Evolutionary conservation across 2,113 vertebrate species (phyloP), one percentile per base, ranked within the genome.

Genomic region (Apteryx mantelli): DNA sequence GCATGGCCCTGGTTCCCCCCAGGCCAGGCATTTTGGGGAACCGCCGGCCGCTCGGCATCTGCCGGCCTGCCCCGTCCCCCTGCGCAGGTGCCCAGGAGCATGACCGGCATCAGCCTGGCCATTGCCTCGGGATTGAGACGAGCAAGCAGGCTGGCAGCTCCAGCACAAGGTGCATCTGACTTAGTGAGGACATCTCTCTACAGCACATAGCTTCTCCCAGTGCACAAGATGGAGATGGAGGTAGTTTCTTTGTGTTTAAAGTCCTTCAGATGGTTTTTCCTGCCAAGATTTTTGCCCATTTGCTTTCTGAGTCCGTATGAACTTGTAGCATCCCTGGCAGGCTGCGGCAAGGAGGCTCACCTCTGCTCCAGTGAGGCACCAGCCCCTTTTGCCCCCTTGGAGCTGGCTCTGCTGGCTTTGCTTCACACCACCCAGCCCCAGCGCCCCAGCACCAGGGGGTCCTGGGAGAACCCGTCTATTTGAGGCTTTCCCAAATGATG

Each of bases 81-180:
- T 9, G 68, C 42, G 48, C 61, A 24, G 36, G 55, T 21, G 25
- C 22, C 12, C 42, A 42, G 0, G 64, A 32, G 18, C 1, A 0
- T 20, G 26, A 13, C 19, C 8, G 2, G 44, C 32, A 7, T 66
- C 0, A 2, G 20, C 70, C 22, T 4, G 36, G 36, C 36, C 36
- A 38, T 38, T 38, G 36, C 36, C 36, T 38, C 36, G 16, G 76
- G 9, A 0, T 14, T 16, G 0, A 11, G 34, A 16, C 11, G 44
- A 53, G 74, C 21, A 6, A 28, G 40, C 1, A 0, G 22, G 61
- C 74, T 44, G 28, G 60, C 18, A 32, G 75, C 42, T 32, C 11
- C 52, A 22, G 75, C 36, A 15, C 16, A 8, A 26, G 32, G 74
- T 1, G 0, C 2, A 0, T 44, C 69, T 11, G 0, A 4, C 24